These are phyloP conservation scores for Cryptocheilus praepositus DNA, from an alignment of 2,888 invertebrate genomes.

Conservation along the genomic window DNA sequence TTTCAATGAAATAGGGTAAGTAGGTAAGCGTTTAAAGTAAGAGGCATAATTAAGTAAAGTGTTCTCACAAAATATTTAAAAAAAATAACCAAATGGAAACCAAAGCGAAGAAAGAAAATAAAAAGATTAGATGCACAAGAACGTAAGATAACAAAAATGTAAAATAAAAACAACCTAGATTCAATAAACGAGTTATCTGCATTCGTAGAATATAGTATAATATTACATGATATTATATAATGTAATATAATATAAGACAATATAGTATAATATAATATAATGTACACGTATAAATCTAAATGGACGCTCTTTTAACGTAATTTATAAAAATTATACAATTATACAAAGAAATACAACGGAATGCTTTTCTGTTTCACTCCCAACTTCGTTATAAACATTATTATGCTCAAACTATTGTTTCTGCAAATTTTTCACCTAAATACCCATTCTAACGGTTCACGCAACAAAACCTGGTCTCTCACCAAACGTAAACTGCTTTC, in stretches of 20 bases:
- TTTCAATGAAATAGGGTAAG: no score
- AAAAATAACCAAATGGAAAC: constrained; percentile 15
- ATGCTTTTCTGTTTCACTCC: constrained; percentile 50
- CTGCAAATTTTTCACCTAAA: background rate
- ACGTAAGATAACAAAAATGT: constrained; percentile 24
- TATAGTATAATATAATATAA: constrained; percentile 35
- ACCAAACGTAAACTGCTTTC: no score
- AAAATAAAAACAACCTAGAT: constrained; percentile 37
- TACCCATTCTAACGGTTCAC: no score
- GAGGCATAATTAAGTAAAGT: no score
- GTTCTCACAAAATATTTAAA: constrained; percentile 23
- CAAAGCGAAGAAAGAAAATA: no score
- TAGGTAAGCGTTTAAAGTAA: no score
- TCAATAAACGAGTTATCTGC: constrained; percentile 55
- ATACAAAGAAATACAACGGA: constrained; percentile 58
- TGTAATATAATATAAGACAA: constrained; percentile 28
- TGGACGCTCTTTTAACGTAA: constrained; percentile 36
- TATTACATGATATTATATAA: constrained; percentile 12
- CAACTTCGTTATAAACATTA: constrained; percentile 27
- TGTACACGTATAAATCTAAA: constrained; percentile 33
- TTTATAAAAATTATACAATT: constrained; percentile 49
- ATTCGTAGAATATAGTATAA: constrained; percentile 20
- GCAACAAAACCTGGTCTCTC: background rate
- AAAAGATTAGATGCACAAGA: no score
- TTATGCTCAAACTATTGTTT: constrained; percentile 6